Evolutionary conservation across 2,888 invertebrate genomes (phyloP), one percentile per base, ranked within the genome.

Genomic region (Polietes domitor): DNA sequence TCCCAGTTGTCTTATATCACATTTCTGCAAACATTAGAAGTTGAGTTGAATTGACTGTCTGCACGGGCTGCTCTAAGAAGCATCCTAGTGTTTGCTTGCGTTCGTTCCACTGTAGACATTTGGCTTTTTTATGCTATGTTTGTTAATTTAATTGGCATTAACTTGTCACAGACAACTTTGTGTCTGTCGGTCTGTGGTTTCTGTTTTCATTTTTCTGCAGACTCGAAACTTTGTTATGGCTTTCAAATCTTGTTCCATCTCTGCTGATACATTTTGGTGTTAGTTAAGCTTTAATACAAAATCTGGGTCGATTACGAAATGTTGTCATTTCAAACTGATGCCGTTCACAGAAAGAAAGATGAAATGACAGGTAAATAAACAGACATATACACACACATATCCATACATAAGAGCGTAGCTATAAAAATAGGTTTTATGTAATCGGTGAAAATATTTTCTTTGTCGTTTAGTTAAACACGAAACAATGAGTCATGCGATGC

Each of bases 141-240:
- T 82, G 72, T 77, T 75, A 77, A 82, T 79, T 79, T 82, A 79
- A 82, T 82, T 85, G 79, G 74, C 80, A 85, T 82, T 81, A 80
- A 80, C 63, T 80, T 83, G 80, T 74, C 80, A 79, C 72, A 73
- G 21, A 68, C 63, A 75, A 53, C 53, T 63, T 77, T 26, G 24
- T 58, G 15, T 41, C 41, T 70, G 70, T 19, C 17, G 12, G 37
- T 58, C 17, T 26, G 63, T 19, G 7, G 41, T 72, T 24, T 43
- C 43, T 68, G 26, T 43, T 68, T 58, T 58, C 17, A 15, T 24
- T 58, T 41, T 70, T 68, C 50, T 72, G 37, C 53, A 43, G 53
- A 58, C 41, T 65, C 41, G 12, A 53, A 72, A 77, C 24, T 68
- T 32, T 43, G 21, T 41, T 37, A 32, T 63, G 19, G 43, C 21